Percentiles rank a stretch among this genome's conserved stretches.
phyloP scores from a whole-genome alignment of 2,888 invertebrate species.

The Drosophila koepferae region DNA sequence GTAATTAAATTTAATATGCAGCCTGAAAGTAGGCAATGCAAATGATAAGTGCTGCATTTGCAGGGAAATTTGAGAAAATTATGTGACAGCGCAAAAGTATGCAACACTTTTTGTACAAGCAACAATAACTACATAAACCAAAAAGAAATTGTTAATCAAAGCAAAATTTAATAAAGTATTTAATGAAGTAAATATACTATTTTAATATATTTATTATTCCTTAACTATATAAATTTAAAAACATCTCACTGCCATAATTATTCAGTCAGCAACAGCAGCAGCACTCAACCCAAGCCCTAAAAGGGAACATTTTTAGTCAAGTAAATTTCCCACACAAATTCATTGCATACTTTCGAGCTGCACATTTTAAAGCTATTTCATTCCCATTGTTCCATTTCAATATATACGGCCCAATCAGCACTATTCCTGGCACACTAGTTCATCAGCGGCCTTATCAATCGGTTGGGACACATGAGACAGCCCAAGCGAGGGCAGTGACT shows the following conservation, averaged over 20 bases:
- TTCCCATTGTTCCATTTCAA: not conserved
- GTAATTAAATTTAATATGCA: not conserved
- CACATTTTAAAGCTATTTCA: not conserved
- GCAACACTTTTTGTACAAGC: constrained; percentile 4
- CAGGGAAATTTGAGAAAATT: accelerated
- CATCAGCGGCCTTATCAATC: constrained; percentile 26
- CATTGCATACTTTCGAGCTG: constrained; percentile 18
- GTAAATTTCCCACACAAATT: not conserved
- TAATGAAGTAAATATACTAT: not conserved
- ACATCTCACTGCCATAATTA: not conserved
- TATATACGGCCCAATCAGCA: constrained; percentile 6
- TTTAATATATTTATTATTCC: not conserved
- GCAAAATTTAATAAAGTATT: not conserved
- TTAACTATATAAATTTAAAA: not conserved
- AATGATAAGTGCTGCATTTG: accelerated
- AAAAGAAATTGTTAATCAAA: not conserved
- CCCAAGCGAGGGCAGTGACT: constrained; percentile 18
- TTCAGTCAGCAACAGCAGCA: not conserved
- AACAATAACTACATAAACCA: not conserved
- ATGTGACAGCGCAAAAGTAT: not conserved
- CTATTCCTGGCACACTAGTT: constrained; percentile 4
- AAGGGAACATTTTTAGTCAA: not conserved
- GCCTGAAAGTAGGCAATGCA: constrained; percentile 19
- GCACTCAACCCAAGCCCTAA: not conserved
- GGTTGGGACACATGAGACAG: constrained; percentile 15